These are phyloP conservation scores for Ostrea edulis DNA, from an alignment of 1,140 invertebrate genomes.

Conservation along the genomic window DNA sequence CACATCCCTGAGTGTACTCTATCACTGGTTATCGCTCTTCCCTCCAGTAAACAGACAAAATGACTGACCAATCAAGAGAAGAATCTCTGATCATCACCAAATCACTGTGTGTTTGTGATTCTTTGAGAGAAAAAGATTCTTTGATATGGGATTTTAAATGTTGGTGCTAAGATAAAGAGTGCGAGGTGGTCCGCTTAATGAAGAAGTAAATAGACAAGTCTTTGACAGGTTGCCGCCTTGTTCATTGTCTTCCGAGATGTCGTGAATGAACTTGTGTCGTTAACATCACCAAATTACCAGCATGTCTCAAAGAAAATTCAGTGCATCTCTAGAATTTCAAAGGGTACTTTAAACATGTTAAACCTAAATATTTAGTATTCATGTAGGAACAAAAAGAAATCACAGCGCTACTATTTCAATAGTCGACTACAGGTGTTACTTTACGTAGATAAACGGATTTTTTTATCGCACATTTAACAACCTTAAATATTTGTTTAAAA, in stretches of 20 bases:
- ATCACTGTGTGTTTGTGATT: slow-evolving; percentile 19
- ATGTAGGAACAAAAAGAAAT: not conserved
- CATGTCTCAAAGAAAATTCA: not conserved
- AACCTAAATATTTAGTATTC: slow-evolving; percentile 14
- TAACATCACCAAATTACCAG: slow-evolving; percentile 21
- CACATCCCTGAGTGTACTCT: not conserved
- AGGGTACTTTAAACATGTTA: not conserved
- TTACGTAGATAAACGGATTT: not conserved
- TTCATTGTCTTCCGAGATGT: slow-evolving; percentile 7
- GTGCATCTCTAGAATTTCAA: not conserved
- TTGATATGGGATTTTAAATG: slow-evolving; percentile 17
- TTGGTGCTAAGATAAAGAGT: slow-evolving; percentile 14
- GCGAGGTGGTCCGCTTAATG: slow-evolving; percentile 15
- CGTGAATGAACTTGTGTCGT: slow-evolving; percentile 28
- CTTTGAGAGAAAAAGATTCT: slow-evolving; percentile 18
- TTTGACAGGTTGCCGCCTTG: slow-evolving; percentile 14
- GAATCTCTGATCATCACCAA: slow-evolving; percentile 28
- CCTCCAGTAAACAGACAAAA: not conserved
- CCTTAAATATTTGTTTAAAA: slow-evolving; percentile 7
- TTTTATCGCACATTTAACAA: not conserved
- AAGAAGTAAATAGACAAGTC: not conserved
- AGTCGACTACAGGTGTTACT: not conserved
- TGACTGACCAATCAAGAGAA: not conserved
- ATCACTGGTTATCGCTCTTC: not conserved
- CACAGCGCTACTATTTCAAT: not conserved